Evolutionary conservation across 2,797 vertebrate genomes (phyloP), one percentile per base, ranked within the genome.

Genomic region (Sebastes trivittatus): DNA sequence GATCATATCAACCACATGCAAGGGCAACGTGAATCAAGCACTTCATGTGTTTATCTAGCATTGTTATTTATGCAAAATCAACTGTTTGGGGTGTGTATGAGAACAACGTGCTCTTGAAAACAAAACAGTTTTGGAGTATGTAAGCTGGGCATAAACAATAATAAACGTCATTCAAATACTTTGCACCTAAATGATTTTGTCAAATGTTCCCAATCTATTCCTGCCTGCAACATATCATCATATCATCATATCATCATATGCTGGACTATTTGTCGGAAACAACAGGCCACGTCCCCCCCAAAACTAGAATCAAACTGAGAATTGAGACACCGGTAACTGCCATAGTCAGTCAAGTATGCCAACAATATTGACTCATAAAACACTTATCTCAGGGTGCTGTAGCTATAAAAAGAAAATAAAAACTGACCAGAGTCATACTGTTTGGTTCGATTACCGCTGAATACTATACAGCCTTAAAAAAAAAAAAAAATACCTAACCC

Each of bases 1-100:
- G 42, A 71, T 56, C 27, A 54, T 71, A 72, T 27, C 38, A 69
- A 54, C 60, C 14, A 27, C 49, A 72, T 80, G 36, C 46, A 74
- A 36, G 46, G 55, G 32, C 4, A 56, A 64, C 32, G 52, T n/a
- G 49, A 54, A n/a, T 22, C 46, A 30, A 69, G 36, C 20, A 72
- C 38, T 62, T 32, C 11, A n/a, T 30, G 5, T 32, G 11, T 77
- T n/a, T 34, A 9, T 69, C 16, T 56, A 34, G 30, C 25, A 49
- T 22, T 38, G n/a, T 42, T 54, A 64, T 23, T 8, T 58, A 27
- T 22, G 20, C 23, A 29, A 22, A 66, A 14, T 59, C 32, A 56
- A 13, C 7, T 22, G 72, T 36, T 34, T 52, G n/a, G 23, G 3
- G 25, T 59, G 38, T 56, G 60, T 34, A 42, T 9, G 32, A 67